Evolutionary conservation across 1,140 invertebrate genomes (phyloP), one percentile per base, ranked within the genome.

Genomic region (Globodera ellingtonae): DNA sequence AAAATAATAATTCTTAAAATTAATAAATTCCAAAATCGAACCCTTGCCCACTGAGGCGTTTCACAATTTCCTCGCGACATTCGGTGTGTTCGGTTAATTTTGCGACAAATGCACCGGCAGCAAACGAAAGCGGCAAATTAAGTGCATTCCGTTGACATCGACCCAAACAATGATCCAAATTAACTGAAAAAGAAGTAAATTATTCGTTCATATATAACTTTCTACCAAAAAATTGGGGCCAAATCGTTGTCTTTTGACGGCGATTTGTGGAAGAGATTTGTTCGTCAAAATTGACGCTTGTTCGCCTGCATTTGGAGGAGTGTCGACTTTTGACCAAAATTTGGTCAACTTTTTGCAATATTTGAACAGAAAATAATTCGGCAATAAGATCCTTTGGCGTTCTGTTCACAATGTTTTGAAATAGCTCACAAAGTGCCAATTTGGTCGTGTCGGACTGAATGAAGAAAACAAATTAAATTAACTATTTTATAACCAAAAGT

Each of bases 371-470:
- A 47, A 77, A 77, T 52, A 77, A 50, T 69, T 69, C 62, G 1
- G 35, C 69, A 15, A 62, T 35, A 15, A 77, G 62, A 2, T 70
- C 75, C 21, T 67, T 62, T 18, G 75, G 59, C 2, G 47, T 46
- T 35, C 9, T 77, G 10, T 77, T 62, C 46, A 46, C 62, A 69
- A 77, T 35, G 13, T 24, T 50, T 15, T 35, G 6, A 9, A 77
- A 62, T 15, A 77, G 52, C 15, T 77, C 75, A 62, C 75, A 77
- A n/a, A 77, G 69, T 18, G 75, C n/a, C 69, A 77, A 47, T 69
- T 67, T 62, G 35, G 5, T 35, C 10, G 35, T 18, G 67, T 70
- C 35, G 3, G 35, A 13, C 67, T 70, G 35, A 70, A 44, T 10
- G 3, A 15, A 35, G 35, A 47, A 47, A 18, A 35, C 3, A 7